phyloP scores from a whole-genome alignment of 2,797 vertebrate species.

The Adelosebastes latens region DNA sequence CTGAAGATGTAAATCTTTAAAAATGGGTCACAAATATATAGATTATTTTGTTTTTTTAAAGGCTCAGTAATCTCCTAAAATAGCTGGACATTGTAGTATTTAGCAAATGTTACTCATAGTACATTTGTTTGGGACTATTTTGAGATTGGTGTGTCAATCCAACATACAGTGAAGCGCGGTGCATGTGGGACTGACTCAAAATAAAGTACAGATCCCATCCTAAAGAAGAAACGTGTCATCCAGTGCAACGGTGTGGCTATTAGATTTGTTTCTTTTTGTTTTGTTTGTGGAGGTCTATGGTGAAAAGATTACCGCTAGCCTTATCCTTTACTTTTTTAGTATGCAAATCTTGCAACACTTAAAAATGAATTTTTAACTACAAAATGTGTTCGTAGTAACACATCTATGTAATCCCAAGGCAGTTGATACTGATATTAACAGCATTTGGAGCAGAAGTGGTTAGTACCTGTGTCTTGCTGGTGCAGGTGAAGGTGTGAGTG shows the following conservation, averaged over 20 bases:
- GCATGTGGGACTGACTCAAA: neutral
- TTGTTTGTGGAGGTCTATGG: neutral
- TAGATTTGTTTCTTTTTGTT: neutral
- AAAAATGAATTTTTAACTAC: neutral
- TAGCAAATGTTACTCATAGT: neutral
- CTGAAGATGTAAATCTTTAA: neutral
- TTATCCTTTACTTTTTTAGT: neutral
- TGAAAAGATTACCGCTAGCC: neutral
- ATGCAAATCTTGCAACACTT: neutral
- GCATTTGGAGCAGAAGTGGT: slow-evolving; percentile 75
- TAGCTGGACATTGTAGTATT: neutral
- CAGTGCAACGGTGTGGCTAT: neutral
- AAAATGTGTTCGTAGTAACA: neutral
- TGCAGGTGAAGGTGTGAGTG: slow-evolving; percentile 99
- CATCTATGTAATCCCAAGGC: neutral
- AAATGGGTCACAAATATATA: neutral
- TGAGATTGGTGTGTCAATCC: neutral
- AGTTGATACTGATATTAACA: slow-evolving; percentile 3
- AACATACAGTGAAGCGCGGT: neutral
- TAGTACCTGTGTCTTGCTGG: slow-evolving; percentile 97
- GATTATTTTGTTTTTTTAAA: neutral
- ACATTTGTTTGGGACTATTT: neutral
- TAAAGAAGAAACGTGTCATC: neutral
- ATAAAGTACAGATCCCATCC: neutral
- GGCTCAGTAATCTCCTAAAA: neutral